A percentile compares a stretch with the other conserved stretches of the same genome.
Conservation (phyloP, 2,113 vertebrate species). For the Stigmatopora nigra region DNA sequence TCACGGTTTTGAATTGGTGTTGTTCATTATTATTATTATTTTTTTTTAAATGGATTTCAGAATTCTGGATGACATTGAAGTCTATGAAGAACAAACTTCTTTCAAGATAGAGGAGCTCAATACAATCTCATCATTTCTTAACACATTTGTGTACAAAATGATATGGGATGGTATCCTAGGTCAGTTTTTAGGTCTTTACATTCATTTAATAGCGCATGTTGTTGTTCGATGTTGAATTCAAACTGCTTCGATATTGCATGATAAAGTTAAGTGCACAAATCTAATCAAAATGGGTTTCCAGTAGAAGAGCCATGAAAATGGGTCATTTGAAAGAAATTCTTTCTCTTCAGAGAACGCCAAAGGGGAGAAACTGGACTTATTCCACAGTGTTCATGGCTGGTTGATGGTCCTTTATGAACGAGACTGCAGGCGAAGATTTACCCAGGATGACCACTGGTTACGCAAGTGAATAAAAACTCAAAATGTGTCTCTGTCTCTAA, state of each 20-base stretch:
- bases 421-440: conserved; percentile 87
- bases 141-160: conserved; percentile 98
- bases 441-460: conserved; percentile 93
- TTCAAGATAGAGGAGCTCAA: conserved; percentile 95
- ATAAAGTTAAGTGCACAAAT: too few species aligned
- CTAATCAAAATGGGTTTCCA: background rate
- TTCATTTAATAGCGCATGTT: too few species aligned
- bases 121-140: conserved; percentile 95
- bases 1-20: background rate
- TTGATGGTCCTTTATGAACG: conserved; percentile 95
- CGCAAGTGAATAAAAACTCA: conserved; percentile 75
- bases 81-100: conserved; percentile 98
- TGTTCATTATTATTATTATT: background rate
- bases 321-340: background rate
- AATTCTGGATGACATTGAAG: conserved; percentile 96
- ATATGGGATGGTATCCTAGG: conserved; percentile 95
- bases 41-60: conserved; percentile 61
- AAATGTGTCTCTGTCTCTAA: background rate
- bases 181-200: conserved; percentile 38
- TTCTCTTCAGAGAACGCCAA: conserved; percentile 80
- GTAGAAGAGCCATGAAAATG: background rate
- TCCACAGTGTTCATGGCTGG: conserved; percentile 95
- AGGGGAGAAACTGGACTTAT: conserved; percentile 90
- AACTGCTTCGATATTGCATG: background rate
- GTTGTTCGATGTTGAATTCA: background rate